Base-by-base conservation (phyloP, 2,113 vertebrate species). In the Engystomops pustulosus region DNA sequence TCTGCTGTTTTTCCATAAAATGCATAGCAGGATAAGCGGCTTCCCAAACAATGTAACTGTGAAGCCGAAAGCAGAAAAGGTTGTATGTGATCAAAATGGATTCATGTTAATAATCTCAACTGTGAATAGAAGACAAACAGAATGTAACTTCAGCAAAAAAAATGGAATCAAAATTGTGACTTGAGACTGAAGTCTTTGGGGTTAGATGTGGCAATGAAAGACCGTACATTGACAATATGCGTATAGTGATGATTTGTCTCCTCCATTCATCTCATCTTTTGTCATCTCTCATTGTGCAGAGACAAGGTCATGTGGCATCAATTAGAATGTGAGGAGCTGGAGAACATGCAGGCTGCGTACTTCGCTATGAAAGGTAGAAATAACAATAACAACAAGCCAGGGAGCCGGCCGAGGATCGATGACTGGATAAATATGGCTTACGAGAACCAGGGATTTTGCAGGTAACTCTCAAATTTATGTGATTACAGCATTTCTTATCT, bases 361-460 rank as follows among this genome's bases (percentile, higher is more conserved):
- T 91, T 94, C 14, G 89, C 87, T 71, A 89, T 95, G 80, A 96
- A 95, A 87, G 91, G 91, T 83, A 89, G 93, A 80, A 96, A 96
- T 90, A 94, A 91, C 86, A 95, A 93, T 88, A 96, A 93, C 82
- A 96, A 92, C 15, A 91, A 91, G 67, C 88, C 87, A 69, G 85
- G 90, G 79, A 86, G 80, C 41, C 65, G 65, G 58, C 65, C 81
- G 0, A 1, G 6, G 1, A 81, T 83, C 7, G 80, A 69, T 14
- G 86, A 86, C 0, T 1, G 72, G 34, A 17, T 83, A 51, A 76
- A 72, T n/a, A 85, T 86, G 69, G 86, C 87, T 0, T 91, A 92
- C 1, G 92, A 95, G 82, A 93, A 92, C 86, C 89, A 85, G 82
- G 90, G 79, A 47, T 92, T 93, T 79, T 91, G 87, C 90, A 93